Percentiles rank a stretch among this genome's conserved stretches.
phyloP scores from a whole-genome alignment of 1,140 invertebrate genomes.

The Drosophila lacertosa region DNA sequence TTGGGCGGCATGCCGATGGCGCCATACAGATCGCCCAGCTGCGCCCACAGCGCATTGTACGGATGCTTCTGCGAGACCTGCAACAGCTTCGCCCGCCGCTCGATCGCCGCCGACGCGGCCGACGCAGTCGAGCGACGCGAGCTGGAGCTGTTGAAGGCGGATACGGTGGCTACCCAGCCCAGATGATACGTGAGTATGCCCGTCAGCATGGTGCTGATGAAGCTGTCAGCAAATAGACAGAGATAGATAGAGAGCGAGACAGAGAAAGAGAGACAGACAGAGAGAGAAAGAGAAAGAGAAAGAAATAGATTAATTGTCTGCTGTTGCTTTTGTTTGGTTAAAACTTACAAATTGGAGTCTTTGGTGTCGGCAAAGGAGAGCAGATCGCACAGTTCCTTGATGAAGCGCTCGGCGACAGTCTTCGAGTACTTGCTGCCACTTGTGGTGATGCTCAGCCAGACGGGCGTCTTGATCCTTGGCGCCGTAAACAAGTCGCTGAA shows the following conservation, averaged over 20 bases:
- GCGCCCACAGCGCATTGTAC: slow-evolving; percentile 94
- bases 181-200: slow-evolving; percentile 95
- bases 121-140: slow-evolving; percentile 49
- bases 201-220: slow-evolving; percentile 94
- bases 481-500: slow-evolving; percentile 89
- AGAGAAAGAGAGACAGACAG: background rate
- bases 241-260: background rate
- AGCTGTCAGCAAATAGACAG: slow-evolving; percentile 87
- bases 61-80: slow-evolving; percentile 84
- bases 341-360: slow-evolving; percentile 92
- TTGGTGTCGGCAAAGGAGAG: slow-evolving; percentile 89
- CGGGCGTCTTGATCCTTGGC: slow-evolving; percentile 87
- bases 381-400: slow-evolving; percentile 87
- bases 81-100: slow-evolving; percentile 73
- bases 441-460: slow-evolving; percentile 88
- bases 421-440: slow-evolving; percentile 83
- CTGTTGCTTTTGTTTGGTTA: too few relatives aligned
- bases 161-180: slow-evolving; percentile 93
- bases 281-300: background rate
- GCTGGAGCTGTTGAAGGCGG: slow-evolving; percentile 70
- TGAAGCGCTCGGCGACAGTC: slow-evolving; percentile 85
- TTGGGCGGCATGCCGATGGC: slow-evolving; percentile 91
- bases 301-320: background rate
- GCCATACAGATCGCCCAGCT: slow-evolving; percentile 93
- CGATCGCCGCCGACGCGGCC: slow-evolving; percentile 71